Evolutionary conservation across 2,797 vertebrate species (phyloP).

Genomic region (Nothura maculosa): DNA sequence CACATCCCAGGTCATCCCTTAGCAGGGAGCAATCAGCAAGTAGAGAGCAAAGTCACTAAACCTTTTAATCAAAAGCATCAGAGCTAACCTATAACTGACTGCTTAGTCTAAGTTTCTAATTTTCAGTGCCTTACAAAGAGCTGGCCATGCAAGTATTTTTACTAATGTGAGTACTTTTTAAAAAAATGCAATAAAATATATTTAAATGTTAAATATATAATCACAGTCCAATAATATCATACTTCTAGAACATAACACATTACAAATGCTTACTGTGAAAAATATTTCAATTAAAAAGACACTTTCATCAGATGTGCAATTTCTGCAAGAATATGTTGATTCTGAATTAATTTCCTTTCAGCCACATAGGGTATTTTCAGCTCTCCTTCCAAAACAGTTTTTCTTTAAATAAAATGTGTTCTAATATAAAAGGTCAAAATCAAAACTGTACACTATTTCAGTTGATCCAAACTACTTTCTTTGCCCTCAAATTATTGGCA

Average conservation of each 20-base stretch:
- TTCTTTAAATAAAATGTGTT: not conserved
- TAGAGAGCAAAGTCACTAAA: not conserved
- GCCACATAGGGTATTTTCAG: not conserved
- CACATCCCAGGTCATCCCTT: not conserved
- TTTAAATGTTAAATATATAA: not conserved
- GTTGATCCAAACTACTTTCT: not conserved
- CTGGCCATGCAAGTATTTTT: not conserved
- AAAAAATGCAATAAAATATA: not conserved
- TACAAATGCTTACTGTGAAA: not conserved
- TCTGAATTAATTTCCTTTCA: not conserved
- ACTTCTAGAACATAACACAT: not conserved
- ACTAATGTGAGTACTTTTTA: not conserved
- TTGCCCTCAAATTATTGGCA: rapidly evolving
- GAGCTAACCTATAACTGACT: not conserved
- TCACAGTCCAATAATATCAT: not conserved
- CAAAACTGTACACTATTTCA: not conserved
- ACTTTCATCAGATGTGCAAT: not conserved
- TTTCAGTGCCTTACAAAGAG: not conserved
- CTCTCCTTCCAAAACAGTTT: not conserved
- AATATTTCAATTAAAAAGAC: not conserved
- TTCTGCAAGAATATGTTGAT: not conserved
- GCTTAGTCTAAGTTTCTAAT: not conserved
- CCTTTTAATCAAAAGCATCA: not conserved
- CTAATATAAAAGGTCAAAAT: not conserved
- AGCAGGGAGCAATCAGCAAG: not conserved